Conservation (phyloP, 2,888 invertebrate species). For the Amphimallon solstitiale region DNA sequence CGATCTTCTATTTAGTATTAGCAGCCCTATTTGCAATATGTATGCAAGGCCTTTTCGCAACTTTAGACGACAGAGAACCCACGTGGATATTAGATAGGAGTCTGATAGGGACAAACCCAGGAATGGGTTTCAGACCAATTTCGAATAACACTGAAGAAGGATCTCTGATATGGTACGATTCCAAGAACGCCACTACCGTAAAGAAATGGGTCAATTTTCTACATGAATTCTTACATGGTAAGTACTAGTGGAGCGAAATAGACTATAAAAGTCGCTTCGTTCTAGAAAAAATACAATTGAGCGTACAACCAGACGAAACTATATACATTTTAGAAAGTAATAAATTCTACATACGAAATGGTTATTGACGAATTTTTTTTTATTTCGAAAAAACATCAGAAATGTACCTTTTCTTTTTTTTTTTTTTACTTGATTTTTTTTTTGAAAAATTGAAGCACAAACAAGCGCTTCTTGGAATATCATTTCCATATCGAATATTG, state of each 20-base stretch:
- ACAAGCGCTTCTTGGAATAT: too few relatives aligned
- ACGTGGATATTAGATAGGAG: constrained; percentile 80
- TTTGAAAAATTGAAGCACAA: too few relatives aligned
- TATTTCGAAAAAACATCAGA: too few relatives aligned
- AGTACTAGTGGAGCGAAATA: constrained; percentile 54
- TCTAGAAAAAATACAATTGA: too few relatives aligned
- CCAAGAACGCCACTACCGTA: constrained; percentile 65
- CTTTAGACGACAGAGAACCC: constrained; percentile 76
- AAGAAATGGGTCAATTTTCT: constrained; percentile 67
- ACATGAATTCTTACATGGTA: constrained; percentile 69
- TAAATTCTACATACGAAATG: too few relatives aligned
- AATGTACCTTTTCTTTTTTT: too few relatives aligned
- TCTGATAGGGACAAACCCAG: constrained; percentile 76
- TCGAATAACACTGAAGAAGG: constrained; percentile 66
- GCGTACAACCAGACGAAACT: too few relatives aligned
- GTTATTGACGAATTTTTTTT: too few relatives aligned
- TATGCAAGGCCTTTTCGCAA: constrained; percentile 81
- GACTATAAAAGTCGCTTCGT: too few relatives aligned
- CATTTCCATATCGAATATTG: too few relatives aligned
- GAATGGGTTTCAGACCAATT: constrained; percentile 74
- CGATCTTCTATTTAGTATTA: constrained; percentile 85
- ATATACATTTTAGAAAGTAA: too few relatives aligned
- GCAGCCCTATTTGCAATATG: constrained; percentile 87
- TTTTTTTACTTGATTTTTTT: too few relatives aligned
- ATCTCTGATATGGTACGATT: constrained; percentile 70